Evolutionary conservation across 2,113 vertebrate species (phyloP), one percentile per base, ranked within the genome.

Genomic region (Chlorocebus sabaeus): DNA sequence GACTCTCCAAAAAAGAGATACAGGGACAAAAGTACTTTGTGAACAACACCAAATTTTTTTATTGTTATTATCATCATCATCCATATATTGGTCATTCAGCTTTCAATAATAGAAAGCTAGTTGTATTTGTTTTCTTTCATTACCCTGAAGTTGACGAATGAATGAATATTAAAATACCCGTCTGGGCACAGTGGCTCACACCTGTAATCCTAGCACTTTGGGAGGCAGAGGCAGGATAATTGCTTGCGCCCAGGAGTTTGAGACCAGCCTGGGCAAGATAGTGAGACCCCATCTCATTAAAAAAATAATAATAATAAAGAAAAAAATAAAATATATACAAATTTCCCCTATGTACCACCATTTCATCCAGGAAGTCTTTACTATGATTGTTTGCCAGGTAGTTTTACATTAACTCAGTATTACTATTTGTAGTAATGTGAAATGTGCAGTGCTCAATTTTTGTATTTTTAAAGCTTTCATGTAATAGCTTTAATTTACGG

Each of bases 91-190:
- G 50, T 30, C 70, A 86, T 43, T 96, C 55, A 96, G 18, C 14
- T 95, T 94, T 64, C 32, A 85, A 38, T 81, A 98, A 89, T 27
- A 95, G 38, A 97, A 90, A 94, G n/a, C 8, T 57, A 55, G 17
- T 48, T 32, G 5, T 32, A 14, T 32, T 64, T 64, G 57, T 86
- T 93, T 94, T 96, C 18, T 45, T 73, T 61, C n/a, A 57, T 80
- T 95, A 89, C 38, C 22, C 12, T 50, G 55, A 96, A 92, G 20
- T 88, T 96, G 90, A 93, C 23, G 35, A 78, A 84, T 89, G 48
- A 96, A 87, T 97, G 68, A 89, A 96, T 92, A 92, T 84, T 91
- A 84, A 96, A 95, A 83, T 68, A 87, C 38, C 75, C 30, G 27
- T 30, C 27, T 6, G 27, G 61, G 61, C 61, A 32, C 30, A 6